Evolutionary conservation across 2,113 vertebrate species (phyloP), one percentile per base, ranked within the genome.

Genomic region (Dromaius novaehollandiae): DNA sequence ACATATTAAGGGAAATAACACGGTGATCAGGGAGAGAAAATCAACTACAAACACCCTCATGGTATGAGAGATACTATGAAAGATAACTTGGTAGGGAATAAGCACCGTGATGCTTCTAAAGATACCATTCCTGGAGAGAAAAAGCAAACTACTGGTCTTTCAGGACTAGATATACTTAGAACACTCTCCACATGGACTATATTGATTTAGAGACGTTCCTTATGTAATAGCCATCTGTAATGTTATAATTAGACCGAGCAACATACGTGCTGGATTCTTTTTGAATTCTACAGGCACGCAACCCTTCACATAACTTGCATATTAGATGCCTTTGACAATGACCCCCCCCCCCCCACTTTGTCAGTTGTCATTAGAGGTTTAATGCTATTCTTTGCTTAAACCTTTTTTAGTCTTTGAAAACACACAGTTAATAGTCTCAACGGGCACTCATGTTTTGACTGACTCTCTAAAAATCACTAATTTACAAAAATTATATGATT

Each of bases 151-250:
- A 48, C 63, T 58, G n/a, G 74, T 87, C 74, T 79, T 91, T 82
- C 78, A 94, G 74, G 22, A 95, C 87, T 53, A 76, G 15, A 56
- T 66, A 95, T 76, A 93, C 66, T 94, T 70, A 79, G 53, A 94
- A 91, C 66, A n/a, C 38, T 82, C 77, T 89, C 92, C 87, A 66
- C 70, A 80, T 26, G 81, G 63, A 88, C 25, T 7, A 40, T 94
- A 96, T 25, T 87, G 81, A 95, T 95, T 89, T 91, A 61, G 53
- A 96, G 83, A 68, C 58, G 69, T 66, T 96, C 40, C 92, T 96
- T 96, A 93, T 58, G 48, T 93, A 96, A 96, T 74, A 74, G 70
- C 94, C 96, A 96, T 93, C 93, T 93, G 94, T 89, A 96, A 79
- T 0, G 5, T 87, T 95, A 94, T 85, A 96, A 89, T 95, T 95